These are phyloP conservation scores for Himantopus leucocephalus DNA, from an alignment of 2,113 vertebrate species.

Conservation along the genomic window DNA sequence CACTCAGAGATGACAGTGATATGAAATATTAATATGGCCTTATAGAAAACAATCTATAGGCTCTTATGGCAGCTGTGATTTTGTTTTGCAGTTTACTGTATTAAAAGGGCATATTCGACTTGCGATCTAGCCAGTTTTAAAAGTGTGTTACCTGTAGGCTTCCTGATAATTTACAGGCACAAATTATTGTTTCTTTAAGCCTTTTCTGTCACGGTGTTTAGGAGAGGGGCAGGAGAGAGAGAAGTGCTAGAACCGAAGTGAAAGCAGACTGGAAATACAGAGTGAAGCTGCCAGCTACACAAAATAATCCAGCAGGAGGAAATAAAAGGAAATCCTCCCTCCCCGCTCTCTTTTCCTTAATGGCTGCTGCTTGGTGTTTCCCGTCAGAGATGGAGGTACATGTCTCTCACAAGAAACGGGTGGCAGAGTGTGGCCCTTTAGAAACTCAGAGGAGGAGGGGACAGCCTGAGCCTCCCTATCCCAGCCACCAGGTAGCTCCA, in stretches of 20 bases:
- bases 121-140: neutral
- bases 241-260: neutral
- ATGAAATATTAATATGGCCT: conserved; percentile 58
- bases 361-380: neutral
- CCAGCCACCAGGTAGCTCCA: neutral
- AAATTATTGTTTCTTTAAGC: neutral
- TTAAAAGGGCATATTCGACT: neutral
- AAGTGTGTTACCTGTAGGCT: neutral
- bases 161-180: neutral
- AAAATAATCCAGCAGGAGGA: neutral
- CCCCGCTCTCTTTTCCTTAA: neutral
- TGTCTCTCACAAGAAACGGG: neutral
- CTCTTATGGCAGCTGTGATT: conserved; percentile 31
- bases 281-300: neutral
- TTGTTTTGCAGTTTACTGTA: neutral
- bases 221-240: neutral
- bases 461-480: neutral
- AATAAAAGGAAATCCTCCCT: neutral
- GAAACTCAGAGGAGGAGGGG: neutral
- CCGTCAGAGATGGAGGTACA: neutral
- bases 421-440: neutral
- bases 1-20: neutral
- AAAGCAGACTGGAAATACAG: neutral
- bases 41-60: conserved; percentile 11
- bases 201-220: neutral